Percentiles rank a stretch among this genome's conserved stretches.
Evolutionary conservation across 2,888 invertebrate species (phyloP).

Genomic region (Homarus gammarus): DNA sequence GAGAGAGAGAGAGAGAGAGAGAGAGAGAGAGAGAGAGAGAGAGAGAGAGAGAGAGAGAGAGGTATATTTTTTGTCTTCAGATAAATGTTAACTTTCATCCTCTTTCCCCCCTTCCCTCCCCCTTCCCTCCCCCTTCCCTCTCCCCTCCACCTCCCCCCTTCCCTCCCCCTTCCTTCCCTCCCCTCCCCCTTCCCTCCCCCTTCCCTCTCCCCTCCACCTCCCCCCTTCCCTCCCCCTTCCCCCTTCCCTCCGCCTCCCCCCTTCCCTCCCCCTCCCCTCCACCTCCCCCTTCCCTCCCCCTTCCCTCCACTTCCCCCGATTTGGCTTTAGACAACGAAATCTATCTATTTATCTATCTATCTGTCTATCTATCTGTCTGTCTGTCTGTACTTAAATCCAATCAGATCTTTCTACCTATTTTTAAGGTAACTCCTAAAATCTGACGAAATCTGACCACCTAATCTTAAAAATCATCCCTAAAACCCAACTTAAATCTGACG

Average conservation of each 20-base stretch:
- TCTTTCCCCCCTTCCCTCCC: slow-evolving; percentile 11
- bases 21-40: background rate
- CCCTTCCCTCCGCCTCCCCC: no score
- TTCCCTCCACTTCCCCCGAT: background rate
- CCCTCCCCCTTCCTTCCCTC: background rate
- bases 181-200: background rate
- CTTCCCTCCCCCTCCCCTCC: background rate
- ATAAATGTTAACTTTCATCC: background rate
- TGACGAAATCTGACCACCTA: no score
- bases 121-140: slow-evolving; percentile 8
- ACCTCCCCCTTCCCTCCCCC: background rate
- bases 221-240: no score
- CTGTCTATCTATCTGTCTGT: no score
- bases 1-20: background rate
- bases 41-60: background rate
- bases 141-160: background rate
- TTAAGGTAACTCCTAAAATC: no score
- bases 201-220: no score
- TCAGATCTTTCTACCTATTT: no score
- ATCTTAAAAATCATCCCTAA: no score
- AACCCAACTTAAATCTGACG: no score
- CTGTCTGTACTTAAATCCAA: no score
- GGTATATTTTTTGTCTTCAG: background rate
- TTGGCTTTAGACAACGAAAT: no score
- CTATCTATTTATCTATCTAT: no score